Base-by-base conservation (phyloP, 1,140 invertebrate species). In the Ptiloglossa arizonensis region DNA sequence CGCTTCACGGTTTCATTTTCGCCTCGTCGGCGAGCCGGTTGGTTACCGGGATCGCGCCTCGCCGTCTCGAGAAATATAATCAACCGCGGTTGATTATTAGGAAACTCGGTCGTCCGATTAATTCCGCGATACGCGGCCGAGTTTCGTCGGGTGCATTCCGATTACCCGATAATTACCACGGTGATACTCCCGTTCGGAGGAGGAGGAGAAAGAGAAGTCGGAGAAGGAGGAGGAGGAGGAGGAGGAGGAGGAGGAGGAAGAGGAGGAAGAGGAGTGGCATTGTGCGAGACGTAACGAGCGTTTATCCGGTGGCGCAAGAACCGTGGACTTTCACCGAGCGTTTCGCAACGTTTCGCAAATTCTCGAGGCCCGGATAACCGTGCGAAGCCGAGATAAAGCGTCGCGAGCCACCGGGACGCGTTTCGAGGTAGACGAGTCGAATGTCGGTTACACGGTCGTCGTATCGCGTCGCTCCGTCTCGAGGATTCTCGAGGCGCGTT, bases 261-360 rank as follows among this genome's bases (percentile, higher is more conserved):
- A n/a, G n/a, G n/a, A n/a, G n/a, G n/a, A n/a, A n/a, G n/a, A n/a
- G n/a, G n/a, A n/a, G n/a, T n/a, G n/a, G n/a, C n/a, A n/a, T n/a
- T n/a, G n/a, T n/a, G n/a, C n/a, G n/a, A n/a, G n/a, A n/a, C n/a
- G n/a, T n/a, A n/a, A n/a, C n/a, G n/a, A n/a, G n/a, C n/a, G n/a
- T n/a, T n/a, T n/a, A n/a, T n/a, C n/a, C n/a, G n/a, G n/a, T n/a
- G n/a, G n/a, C n/a, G n/a, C n/a, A n/a, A n/a, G n/a, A n/a, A n/a
- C n/a, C n/a, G n/a, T n/a, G 13, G 11, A 24, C 57, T 72, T 63
- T 72, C 70, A 63, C 62, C 22, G 46, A 35, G n/a, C 56, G 54
- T 73, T 73, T 73, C 71, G 60, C 24, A 74, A 66, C n/a, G 71
- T 74, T 66, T 48, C 71, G 48, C 35, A 35, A 73, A 73, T 64